Evolutionary conservation across 2,113 vertebrate species (phyloP).

Genomic region (Haemorhous mexicanus): DNA sequence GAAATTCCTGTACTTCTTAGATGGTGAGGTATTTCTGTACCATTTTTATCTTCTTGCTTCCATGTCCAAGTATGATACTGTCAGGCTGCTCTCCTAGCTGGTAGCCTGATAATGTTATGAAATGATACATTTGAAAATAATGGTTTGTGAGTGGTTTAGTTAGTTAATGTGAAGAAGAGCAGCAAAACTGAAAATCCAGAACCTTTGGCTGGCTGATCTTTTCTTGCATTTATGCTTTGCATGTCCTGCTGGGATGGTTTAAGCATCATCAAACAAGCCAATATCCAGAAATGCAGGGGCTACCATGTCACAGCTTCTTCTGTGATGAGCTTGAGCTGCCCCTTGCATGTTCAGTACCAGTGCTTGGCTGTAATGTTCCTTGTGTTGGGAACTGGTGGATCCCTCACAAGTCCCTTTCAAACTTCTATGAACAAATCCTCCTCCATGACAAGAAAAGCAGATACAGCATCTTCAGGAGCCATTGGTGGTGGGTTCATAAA

Average conservation of each 20-base stretch:
- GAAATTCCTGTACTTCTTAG: not conserved
- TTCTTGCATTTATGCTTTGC: not conserved
- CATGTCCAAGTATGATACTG: not conserved
- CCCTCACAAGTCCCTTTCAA: conserved; percentile 71
- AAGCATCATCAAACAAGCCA: not conserved
- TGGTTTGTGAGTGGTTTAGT: not conserved
- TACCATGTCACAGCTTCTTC: not conserved
- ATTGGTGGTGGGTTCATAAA: not conserved
- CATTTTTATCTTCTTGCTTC: not conserved
- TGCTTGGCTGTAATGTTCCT: not conserved
- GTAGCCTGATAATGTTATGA: not conserved
- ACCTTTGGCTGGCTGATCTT: not conserved
- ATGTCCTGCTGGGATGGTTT: not conserved
- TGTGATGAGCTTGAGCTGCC: not conserved
- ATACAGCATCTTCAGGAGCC: not conserved
- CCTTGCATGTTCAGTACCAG: not conserved
- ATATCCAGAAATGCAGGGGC: not conserved
- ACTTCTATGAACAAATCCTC: conserved; percentile 69
- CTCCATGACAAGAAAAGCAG: conserved; percentile 54
- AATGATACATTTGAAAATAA: not conserved
- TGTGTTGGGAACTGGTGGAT: conserved; percentile 64
- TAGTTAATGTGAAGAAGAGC: not conserved
- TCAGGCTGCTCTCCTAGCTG: not conserved
- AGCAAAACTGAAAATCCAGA: not conserved
- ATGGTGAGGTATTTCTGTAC: not conserved